Conservation (phyloP, 2,113 vertebrate genomes). For the Mastomys coucha region DNA sequence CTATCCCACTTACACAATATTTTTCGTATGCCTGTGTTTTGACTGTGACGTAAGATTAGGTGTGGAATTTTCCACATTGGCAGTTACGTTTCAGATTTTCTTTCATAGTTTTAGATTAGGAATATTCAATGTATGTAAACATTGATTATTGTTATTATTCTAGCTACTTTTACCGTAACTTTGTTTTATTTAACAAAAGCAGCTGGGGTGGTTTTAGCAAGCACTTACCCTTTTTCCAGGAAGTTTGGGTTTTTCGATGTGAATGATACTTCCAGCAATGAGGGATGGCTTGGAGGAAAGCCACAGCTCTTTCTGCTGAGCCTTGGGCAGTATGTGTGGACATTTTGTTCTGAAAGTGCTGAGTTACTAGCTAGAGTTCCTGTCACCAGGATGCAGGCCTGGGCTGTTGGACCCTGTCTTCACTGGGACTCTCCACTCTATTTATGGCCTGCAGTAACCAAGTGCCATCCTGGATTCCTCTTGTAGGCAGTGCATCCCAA, state of each 20-base stretch:
- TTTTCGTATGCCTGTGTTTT: neutral
- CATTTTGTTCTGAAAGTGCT: neutral
- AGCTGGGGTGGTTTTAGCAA: constrained; percentile 28
- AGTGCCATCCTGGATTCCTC: neutral
- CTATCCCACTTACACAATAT: neutral
- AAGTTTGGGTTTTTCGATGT: neutral
- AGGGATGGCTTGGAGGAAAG: neutral
- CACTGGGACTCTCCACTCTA: neutral
- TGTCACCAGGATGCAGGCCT: neutral
- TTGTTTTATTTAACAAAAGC: constrained; percentile 45
- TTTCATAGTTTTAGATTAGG: neutral
- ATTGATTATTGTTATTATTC: neutral
- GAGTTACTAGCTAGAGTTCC: neutral
- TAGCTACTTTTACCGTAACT: neutral
- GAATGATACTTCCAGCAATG: neutral
- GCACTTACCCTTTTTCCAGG: neutral
- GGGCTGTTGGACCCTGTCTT: neutral
- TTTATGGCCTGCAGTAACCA: neutral
- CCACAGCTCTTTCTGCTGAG: neutral
- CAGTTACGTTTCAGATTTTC: neutral
- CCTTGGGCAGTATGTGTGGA: neutral
- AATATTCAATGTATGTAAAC: neutral
- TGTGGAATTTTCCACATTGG: neutral
- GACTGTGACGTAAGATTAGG: neutral
- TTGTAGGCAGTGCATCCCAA: neutral